Base-by-base conservation (phyloP, 1,140 invertebrate genomes). In the Ruditapes philippinarum region DNA sequence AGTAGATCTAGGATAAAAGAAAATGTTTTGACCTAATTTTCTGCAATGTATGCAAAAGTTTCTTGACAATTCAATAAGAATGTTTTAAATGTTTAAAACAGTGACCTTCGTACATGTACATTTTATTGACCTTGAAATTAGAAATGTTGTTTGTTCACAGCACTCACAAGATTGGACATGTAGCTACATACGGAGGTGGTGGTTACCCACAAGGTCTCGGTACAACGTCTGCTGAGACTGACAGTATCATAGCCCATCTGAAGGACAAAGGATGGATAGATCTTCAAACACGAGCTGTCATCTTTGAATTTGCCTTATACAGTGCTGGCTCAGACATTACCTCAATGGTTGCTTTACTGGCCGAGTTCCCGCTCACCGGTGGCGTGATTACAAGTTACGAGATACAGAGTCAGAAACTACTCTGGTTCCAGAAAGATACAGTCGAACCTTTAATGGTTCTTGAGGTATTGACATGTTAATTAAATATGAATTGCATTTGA, bases 131-230 rank as follows among this genome's bases (percentile, higher is more conserved):
- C n/a, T n/a, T n/a, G n/a, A n/a, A n/a, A n/a, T n/a, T n/a, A n/a
- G n/a, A n/a, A n/a, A n/a, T n/a, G n/a, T n/a, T 57, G 14, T 36
- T 73, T 22, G 12, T 87, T 28, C 87, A n/a, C n/a, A 89, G 87
- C 38, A 83, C 65, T 11, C 68, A 89, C 40, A 89, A 89, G 65
- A 28, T 89, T 9, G 87, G 87, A 45, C 51, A 87, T 89, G 80
- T 92, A 17, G 90, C 78, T 25, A 87, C 79, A 14, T 95, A 95
- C 82, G 74, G 88, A 12, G 94, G 94, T 22, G 93, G 93, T 33
- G 94, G 94, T 7, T 95, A 94, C 84, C 83, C 93, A 4, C 91
- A 93, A 74, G 62, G 49, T n/a, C 84, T 95, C 42, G 93, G 93
- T 5, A 91, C 87, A 31, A 93, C 86, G 5, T 89, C 89, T 62